Evolutionary conservation across 2,888 invertebrate genomes (phyloP), one percentile per base, ranked within the genome.

Genomic region (Hololepta plana): DNA sequence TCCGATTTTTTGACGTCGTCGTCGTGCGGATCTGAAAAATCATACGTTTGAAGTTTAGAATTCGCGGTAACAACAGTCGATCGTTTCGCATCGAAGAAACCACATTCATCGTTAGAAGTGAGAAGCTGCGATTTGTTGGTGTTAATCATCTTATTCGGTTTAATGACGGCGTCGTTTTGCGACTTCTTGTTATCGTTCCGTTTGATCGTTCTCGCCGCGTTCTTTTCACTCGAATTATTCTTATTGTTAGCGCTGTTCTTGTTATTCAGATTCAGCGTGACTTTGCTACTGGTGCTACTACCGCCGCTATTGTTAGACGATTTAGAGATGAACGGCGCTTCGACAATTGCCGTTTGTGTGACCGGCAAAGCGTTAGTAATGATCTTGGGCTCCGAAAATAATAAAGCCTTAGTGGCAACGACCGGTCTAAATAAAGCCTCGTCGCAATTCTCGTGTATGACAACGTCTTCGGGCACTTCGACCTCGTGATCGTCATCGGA

Each of bases 401-500:
- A 36, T 20, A 45, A 29, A 7, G 60, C 46, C 41, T 60, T 59
- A 23, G 64, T 54, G 25, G 60, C 57, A 34, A 73, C 63, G 29
- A 74, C 67, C 15, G 73, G 72, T 10, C 75, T 61, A 53, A 75
- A 75, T 28, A 69, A 56, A 21, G 67, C 64, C 53, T 75, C 75
- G 43, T 75, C 75, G 38, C 65, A 64, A 52, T 65, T 65, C 46
- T 65, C 65, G 42, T 62, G 60, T 25, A 62, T 62, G 15, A 57
- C 38, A 16, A 32, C 33, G 31, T 50, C 51, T 30, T 43, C 45
- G 5, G 38, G 32, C 6, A 29, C 32, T 31, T 44, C 44, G 23
- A 39, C 32, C 22, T 44, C 47, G 31, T 40, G 45, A 43, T 60
- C 51, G 41, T 50, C 50, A 31, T 60, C 61, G 24, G 54, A 53